Conservation (phyloP, 2,113 vertebrate species). For the Pseudopodoces humilis region DNA sequence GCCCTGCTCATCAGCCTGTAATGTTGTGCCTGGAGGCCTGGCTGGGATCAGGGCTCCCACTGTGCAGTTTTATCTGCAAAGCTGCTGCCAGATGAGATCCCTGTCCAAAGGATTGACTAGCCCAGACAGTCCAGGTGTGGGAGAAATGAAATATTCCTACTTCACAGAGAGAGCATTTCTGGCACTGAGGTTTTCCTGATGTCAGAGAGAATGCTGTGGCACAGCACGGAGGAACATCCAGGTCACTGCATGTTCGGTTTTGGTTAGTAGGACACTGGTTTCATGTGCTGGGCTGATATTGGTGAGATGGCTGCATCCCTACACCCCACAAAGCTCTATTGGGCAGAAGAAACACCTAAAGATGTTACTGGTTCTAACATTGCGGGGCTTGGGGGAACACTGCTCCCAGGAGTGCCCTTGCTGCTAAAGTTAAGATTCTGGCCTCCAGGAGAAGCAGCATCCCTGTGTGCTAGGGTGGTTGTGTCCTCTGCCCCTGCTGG, state of each 20-base stretch:
- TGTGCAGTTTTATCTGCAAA: background rate
- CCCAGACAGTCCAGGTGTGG: background rate
- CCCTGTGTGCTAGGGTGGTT: background rate
- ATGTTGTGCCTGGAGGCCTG: background rate
- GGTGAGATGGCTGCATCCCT: background rate
- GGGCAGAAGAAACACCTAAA: background rate
- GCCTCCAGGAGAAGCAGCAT: background rate
- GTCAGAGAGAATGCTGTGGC: background rate
- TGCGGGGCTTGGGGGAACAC: background rate
- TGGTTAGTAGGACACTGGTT: background rate
- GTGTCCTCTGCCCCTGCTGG: background rate
- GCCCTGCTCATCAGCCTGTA: background rate
- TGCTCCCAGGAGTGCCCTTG: background rate
- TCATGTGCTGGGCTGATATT: background rate
- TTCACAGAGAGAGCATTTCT: background rate
- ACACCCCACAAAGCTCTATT: background rate
- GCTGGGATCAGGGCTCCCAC: background rate
- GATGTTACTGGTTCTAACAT: background rate
- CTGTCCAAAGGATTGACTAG: background rate
- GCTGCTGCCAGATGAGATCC: background rate
- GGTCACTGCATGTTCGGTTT: background rate
- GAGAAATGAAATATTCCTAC: background rate
- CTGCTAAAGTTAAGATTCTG: background rate
- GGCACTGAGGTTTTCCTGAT: background rate
- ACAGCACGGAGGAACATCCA: background rate